Percentiles rank a stretch among this genome's conserved stretches.
phyloP scores from a whole-genome alignment of 2,797 vertebrate genomes.

The Malurus splendens region DNA sequence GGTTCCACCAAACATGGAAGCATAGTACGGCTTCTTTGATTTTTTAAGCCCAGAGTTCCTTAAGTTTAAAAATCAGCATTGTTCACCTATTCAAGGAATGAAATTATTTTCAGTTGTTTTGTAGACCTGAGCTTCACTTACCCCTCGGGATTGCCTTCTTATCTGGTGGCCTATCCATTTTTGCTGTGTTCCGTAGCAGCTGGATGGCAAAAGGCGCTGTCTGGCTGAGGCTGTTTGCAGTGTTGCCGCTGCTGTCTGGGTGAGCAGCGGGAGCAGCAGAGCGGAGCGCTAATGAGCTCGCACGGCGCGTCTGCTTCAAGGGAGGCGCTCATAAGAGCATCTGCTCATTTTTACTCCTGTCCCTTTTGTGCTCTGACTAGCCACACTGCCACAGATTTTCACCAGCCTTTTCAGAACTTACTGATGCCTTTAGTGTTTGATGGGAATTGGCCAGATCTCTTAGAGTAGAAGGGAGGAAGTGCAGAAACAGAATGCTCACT shows the following conservation, averaged over 20 bases:
- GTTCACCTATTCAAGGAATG: neutral
- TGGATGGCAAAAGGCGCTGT: neutral
- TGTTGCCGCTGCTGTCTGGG: neutral
- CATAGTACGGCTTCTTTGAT: neutral
- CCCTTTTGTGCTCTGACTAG: neutral
- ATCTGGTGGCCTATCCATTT: neutral
- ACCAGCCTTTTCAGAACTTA: neutral
- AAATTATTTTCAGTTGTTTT: neutral
- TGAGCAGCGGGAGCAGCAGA: neutral
- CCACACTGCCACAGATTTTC: neutral
- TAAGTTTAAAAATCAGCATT: neutral
- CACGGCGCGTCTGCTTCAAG: neutral
- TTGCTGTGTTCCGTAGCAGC: neutral
- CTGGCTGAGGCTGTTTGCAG: neutral
- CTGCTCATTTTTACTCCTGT: neutral
- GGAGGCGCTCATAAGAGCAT: neutral
- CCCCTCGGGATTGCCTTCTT: neutral
- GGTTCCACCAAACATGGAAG: too few species aligned
- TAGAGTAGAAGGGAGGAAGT: neutral
- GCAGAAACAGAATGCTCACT: neutral
- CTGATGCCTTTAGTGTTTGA: neutral
- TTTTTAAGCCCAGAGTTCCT: neutral
- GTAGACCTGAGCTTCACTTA: neutral
- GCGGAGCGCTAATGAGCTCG: neutral
- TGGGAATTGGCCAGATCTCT: neutral